These are phyloP conservation scores for Neofelis nebulosa DNA, from an alignment of 2,113 vertebrate species.

Conservation along the genomic window DNA sequence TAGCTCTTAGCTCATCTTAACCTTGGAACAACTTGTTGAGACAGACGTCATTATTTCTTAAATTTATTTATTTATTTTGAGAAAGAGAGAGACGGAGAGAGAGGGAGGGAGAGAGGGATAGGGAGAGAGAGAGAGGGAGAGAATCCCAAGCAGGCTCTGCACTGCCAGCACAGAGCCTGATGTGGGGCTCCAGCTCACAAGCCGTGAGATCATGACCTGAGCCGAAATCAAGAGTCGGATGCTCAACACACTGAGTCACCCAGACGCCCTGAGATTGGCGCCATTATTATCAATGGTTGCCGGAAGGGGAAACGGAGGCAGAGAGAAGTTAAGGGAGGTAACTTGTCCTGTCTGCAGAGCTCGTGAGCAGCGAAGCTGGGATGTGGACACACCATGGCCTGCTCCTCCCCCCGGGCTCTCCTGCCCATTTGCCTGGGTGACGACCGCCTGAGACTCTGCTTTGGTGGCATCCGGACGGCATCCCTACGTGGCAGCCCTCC, in stretches of 20 bases:
- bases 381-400: neutral
- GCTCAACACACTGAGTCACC: too few relatives aligned
- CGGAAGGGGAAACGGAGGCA: neutral
- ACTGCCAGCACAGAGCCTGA: too few relatives aligned
- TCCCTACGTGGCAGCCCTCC: too few relatives aligned
- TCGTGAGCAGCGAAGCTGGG: accelerated
- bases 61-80: too few relatives aligned
- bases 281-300: neutral
- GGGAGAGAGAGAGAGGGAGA: too few relatives aligned
- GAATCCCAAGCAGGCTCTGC: too few relatives aligned
- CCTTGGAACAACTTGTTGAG: neutral
- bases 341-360: neutral
- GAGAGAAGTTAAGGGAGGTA: neutral
- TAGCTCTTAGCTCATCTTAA: neutral
- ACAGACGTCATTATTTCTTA: neutral
- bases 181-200: too few relatives aligned
- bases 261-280: neutral
- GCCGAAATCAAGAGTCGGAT: too few relatives aligned
- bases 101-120: too few relatives aligned
- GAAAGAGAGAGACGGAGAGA: too few relatives aligned
- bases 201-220: too few relatives aligned
- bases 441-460: neutral
- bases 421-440: neutral
- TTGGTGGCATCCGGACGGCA: too few relatives aligned
- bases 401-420: neutral